A percentile compares a stretch with the other conserved stretches of the same genome.
Evolutionary conservation across 2,797 vertebrate species (phyloP).

Genomic region (Melanogrammus aeglefinus): DNA sequence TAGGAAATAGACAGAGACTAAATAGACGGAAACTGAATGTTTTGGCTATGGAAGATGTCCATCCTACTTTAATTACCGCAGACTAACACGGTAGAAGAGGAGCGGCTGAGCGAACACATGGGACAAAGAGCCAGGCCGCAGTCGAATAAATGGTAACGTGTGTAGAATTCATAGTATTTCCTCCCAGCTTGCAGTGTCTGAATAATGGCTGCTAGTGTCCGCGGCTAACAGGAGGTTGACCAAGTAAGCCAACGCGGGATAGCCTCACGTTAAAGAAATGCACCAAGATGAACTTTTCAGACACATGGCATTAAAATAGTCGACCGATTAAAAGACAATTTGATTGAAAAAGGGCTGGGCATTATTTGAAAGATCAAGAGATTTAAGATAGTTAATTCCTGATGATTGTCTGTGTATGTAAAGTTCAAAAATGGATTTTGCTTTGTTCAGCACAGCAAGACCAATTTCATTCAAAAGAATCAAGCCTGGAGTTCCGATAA

Average conservation of each 20-base stretch:
- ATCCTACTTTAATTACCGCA: constrained; percentile 48
- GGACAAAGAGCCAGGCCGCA: constrained; percentile 29
- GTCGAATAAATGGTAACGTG: constrained; percentile 33
- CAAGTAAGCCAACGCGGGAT: background rate
- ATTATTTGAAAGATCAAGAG: too few relatives aligned
- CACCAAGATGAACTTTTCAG: background rate
- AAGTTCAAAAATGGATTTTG: background rate
- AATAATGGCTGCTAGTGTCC: background rate
- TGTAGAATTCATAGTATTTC: constrained; percentile 15
- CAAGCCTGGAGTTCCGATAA: constrained; percentile 30
- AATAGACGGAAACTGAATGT: constrained; percentile 43
- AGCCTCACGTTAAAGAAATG: background rate
- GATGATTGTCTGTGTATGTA: background rate
- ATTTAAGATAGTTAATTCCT: too few relatives aligned
- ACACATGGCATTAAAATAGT: background rate
- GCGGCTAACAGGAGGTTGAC: background rate
- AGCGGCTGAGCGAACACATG: constrained; percentile 17
- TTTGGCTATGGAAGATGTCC: constrained; percentile 40
- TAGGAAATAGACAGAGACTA: constrained; percentile 42
- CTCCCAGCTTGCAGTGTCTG: background rate
- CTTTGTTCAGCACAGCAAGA: background rate
- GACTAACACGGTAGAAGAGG: constrained; percentile 32
- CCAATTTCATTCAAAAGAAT: constrained; percentile 45
- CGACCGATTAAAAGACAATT: background rate
- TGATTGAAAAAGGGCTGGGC: background rate